Evolutionary conservation across 30 jellyfish, hydroid and myxozoan genomes (phyloP).

Genomic region (Mastigias papua): DNA sequence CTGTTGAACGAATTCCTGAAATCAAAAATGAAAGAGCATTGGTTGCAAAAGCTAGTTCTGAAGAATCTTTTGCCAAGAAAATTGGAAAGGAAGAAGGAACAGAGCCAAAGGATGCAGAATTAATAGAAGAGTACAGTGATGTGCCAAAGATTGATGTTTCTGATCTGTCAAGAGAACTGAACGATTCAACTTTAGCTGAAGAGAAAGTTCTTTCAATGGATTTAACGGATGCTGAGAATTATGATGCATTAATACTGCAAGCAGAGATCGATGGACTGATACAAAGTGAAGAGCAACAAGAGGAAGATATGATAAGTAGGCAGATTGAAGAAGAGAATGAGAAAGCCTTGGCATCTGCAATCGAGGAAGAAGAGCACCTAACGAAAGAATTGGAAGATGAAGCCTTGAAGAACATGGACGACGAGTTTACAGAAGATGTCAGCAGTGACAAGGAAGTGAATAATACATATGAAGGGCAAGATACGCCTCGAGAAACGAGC

Average conservation of each 20-base stretch:
- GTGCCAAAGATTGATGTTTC: background rate
- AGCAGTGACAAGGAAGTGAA: constrained; percentile 87
- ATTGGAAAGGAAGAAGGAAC: background rate
- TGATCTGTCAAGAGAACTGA: background rate
- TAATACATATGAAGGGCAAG: constrained; percentile 78
- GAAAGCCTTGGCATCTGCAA: constrained; percentile 94
- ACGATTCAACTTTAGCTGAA: background rate
- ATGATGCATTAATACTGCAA: constrained; percentile 40
- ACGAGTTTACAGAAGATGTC: constrained; percentile 73
- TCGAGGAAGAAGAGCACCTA: constrained; percentile 92
- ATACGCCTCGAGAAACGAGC: constrained; percentile 78
- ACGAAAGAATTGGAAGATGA: constrained; percentile 94
- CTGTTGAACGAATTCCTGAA: background rate
- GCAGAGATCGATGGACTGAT: constrained; percentile 46
- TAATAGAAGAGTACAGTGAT: background rate
- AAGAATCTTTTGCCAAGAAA: background rate
- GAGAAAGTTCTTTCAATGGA: constrained; percentile 4
- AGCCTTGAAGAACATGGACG: constrained; percentile 90
- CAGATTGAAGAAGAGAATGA: constrained; percentile 92
- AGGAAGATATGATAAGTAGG: constrained; percentile 73
- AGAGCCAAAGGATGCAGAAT: background rate
- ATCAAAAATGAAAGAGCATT: background rate
- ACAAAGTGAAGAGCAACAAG: constrained; percentile 54
- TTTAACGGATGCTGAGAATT: constrained; percentile 20
- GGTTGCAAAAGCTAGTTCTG: background rate